Base-by-base conservation (phyloP, 2,888 invertebrate species). In the Pheosia tremula region DNA sequence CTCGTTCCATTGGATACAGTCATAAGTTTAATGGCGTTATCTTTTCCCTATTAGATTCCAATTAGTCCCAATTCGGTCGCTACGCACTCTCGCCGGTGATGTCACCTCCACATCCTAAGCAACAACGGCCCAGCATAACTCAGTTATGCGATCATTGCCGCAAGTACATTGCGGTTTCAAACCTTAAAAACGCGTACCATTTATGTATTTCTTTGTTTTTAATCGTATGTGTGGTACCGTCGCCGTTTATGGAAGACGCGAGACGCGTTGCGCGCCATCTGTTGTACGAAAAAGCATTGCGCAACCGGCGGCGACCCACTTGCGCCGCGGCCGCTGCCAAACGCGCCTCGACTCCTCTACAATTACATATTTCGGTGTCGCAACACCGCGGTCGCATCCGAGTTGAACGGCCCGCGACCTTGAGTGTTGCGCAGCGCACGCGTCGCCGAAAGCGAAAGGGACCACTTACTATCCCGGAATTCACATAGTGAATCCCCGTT, bases 371-470 rank as follows among this genome's bases (percentile, higher is more conserved):
- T 90, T 89, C 85, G 87, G 88, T 93, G 93, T 92, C 92, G 93
- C 93, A 93, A 93, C 86, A 75, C 71, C 86, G 78, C 85, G 88
- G 90, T 91, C 90, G 91, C 93, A 93, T 93, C 93, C 93, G 93
- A 93, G 93, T 93, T 93, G 93, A 93, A 93, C 89, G 93, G 88
- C 91, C 91, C 89, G 84, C 92, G 93, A 91, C 93, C 93, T 93
- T 93, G 93, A 85, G 86, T 74, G 84, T 89, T 90, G 89, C 90
- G 89, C 83, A 81, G 84, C 83, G 81, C 85, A 86, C 89, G 88
- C 89, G 87, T 83, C 75, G 82, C 86, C 82, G 91, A 91, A 91
- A 92, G 93, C 90, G 92, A 93, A 93, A 92, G 92, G 91, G 86
- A 75, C 75, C 75, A 77, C 72, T 77, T 71, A 65, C 74, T 69